A percentile compares a stretch with the other conserved stretches of the same genome.
phyloP scores from a whole-genome alignment of 2,888 invertebrate species.

The Buathra laborator region DNA sequence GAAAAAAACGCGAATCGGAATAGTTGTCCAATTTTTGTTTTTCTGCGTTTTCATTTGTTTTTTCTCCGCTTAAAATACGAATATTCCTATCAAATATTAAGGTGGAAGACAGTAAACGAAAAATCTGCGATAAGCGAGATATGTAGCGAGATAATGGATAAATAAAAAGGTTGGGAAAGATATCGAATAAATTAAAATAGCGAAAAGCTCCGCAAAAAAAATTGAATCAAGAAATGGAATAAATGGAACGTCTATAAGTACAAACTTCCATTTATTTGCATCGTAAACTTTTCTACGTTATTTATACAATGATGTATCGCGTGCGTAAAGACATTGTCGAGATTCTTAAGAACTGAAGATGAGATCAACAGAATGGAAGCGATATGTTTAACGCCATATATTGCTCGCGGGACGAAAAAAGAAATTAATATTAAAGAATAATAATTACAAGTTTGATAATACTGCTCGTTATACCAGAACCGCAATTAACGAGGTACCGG shows the following conservation, averaged over 20 bases:
- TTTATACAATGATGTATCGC: constrained; percentile 10
- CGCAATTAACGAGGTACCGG: neutral
- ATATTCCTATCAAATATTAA: no score
- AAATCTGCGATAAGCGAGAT: no score
- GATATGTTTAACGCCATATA: neutral
- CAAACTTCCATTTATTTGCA: constrained; percentile 28
- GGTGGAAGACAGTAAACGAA: no score
- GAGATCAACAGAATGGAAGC: constrained; percentile 6
- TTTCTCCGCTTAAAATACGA: no score
- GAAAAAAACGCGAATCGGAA: neutral
- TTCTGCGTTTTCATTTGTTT: neutral
- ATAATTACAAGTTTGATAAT: constrained; percentile 26
- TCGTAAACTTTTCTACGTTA: neutral
- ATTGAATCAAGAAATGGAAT: neutral
- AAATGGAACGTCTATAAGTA: constrained; percentile 14
- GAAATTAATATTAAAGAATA: neutral
- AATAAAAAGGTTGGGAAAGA: neutral
- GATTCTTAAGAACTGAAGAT: constrained; percentile 6
- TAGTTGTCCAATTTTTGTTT: neutral
- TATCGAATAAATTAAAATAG: neutral
- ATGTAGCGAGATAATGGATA: no score
- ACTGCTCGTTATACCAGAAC: constrained; percentile 20
- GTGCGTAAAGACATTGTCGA: constrained; percentile 16
- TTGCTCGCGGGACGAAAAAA: neutral
- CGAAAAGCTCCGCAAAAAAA: neutral